A percentile compares a stretch with the other conserved stretches of the same genome.
phyloP scores from a whole-genome alignment of 2,888 invertebrate species.

The Chrysolina haemoptera region DNA sequence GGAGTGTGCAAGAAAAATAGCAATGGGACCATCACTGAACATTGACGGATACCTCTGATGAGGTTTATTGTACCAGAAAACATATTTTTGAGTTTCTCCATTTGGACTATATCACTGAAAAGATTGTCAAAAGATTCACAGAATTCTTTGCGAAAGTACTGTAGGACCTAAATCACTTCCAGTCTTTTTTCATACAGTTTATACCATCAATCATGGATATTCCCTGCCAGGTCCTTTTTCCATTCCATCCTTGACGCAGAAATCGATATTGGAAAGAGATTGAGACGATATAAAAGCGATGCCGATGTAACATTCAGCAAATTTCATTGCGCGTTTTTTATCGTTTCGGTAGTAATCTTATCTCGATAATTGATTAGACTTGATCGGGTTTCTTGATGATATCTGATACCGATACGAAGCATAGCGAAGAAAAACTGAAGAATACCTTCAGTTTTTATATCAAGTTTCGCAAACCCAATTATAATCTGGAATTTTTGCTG shows the following conservation, averaged over 20 bases:
- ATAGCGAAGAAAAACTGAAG: too few relatives aligned
- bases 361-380: not conserved
- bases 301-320: not conserved
- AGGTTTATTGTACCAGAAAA: too few relatives aligned
- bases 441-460: not conserved
- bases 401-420: slow-evolving; percentile 9
- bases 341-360: not conserved
- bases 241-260: not conserved
- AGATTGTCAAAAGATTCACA: too few relatives aligned
- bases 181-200: not conserved
- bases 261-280: not conserved
- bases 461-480: not conserved
- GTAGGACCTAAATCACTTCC: not conserved
- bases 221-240: too few relatives aligned
- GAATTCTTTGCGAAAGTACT: not conserved
- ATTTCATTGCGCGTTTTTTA: slow-evolving; percentile 10
- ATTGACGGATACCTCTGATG: too few relatives aligned
- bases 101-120: too few relatives aligned
- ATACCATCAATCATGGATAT: not conserved
- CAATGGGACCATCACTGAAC: too few relatives aligned
- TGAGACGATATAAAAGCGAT: not conserved
- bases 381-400: slow-evolving; percentile 3
- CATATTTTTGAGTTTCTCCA: too few relatives aligned
- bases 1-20: too few relatives aligned
- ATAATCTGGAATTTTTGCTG: not conserved